phyloP scores from a whole-genome alignment of 2,888 invertebrate species.

The Phalangium opilio region DNA sequence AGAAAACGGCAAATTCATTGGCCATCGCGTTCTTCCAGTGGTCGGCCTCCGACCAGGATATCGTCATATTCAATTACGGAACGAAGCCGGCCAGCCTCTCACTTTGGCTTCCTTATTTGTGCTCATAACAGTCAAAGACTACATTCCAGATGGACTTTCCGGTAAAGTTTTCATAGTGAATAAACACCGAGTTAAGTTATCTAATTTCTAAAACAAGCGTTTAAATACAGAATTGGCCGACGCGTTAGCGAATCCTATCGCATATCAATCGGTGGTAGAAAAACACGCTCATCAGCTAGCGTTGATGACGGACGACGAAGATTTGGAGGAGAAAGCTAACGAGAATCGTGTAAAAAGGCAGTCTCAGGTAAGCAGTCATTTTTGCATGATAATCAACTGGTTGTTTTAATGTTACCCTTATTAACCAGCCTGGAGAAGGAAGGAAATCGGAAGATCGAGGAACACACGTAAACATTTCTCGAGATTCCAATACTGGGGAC shows the following conservation, averaged over 20 bases:
- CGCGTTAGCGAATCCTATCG: conserved; percentile 89
- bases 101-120: conserved; percentile 71
- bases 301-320: conserved; percentile 42
- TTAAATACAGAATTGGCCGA: conserved; percentile 38
- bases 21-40: conserved; percentile 75
- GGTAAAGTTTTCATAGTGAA: conserved; percentile 24
- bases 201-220: too few relatives aligned
- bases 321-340: background rate
- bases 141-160: conserved; percentile 79
- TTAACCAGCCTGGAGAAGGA: too few relatives aligned
- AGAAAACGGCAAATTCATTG: conserved; percentile 75
- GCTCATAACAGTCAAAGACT: conserved; percentile 79
- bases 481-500: too few relatives aligned
- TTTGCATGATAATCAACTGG: too few relatives aligned
- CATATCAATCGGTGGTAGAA: conserved; percentile 85
- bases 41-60: conserved; percentile 41
- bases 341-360: too few relatives aligned
- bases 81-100: conserved; percentile 78
- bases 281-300: conserved; percentile 79
- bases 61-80: conserved; percentile 75
- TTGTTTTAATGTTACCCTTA: too few relatives aligned
- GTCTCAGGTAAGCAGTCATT: too few relatives aligned
- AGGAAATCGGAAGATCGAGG: too few relatives aligned
- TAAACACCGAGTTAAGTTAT: too few relatives aligned
- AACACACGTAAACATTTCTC: too few relatives aligned